Conservation (phyloP, 2,113 vertebrate genomes). For the Zapornia atra region DNA sequence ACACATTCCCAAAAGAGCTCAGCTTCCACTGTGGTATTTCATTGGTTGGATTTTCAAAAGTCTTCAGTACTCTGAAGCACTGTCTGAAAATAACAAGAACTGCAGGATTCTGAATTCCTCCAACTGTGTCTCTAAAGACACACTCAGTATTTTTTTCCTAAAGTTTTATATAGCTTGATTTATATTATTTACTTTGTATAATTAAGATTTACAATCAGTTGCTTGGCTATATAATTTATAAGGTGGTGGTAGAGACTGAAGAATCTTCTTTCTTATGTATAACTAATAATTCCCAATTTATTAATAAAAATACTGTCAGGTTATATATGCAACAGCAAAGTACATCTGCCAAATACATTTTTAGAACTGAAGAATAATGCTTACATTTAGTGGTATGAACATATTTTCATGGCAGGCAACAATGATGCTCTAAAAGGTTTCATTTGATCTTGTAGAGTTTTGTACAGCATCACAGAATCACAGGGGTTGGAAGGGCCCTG, state of each 20-base stretch:
- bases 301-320: neutral
- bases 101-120: neutral
- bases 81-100: neutral
- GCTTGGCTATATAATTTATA: neutral
- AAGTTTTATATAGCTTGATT: neutral
- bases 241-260: neutral
- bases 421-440: neutral
- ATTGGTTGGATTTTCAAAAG: neutral
- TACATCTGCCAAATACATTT: neutral
- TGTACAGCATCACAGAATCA: too few relatives aligned
- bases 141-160: neutral
- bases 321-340: neutral
- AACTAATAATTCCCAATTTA: neutral
- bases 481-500: too few relatives aligned
- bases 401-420: neutral
- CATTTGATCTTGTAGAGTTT: neutral
- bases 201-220: neutral
- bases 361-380: neutral
- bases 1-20: neutral
- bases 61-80: neutral
- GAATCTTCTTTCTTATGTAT: neutral
- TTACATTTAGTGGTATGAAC: neutral
- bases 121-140: neutral
- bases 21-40: neutral
- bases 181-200: neutral